Conservation (phyloP, 2,797 vertebrate species). For the Sebastes trivittatus region DNA sequence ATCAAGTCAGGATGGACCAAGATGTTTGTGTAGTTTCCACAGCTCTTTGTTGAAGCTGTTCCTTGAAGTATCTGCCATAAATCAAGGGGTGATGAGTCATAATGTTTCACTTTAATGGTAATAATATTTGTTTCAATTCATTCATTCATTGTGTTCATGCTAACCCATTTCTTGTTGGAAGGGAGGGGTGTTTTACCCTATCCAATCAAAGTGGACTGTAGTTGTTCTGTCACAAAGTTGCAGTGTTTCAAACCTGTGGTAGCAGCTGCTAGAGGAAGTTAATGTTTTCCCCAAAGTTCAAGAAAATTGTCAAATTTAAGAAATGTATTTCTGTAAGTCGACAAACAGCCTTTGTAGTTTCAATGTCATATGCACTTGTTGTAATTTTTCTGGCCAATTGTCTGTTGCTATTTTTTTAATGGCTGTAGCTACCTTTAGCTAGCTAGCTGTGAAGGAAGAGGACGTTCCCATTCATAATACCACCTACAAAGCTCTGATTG, state of each 20-base stretch:
- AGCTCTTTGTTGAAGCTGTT: neutral
- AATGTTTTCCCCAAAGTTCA: neutral
- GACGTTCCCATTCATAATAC: neutral
- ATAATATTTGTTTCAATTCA: neutral
- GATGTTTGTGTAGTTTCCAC: neutral
- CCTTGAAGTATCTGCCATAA: neutral
- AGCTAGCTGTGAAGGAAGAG: neutral
- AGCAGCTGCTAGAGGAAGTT: neutral
- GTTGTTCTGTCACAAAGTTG: neutral
- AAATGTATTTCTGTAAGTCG: neutral
- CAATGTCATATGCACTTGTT: neutral
- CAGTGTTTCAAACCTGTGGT: neutral
- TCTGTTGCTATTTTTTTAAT: neutral
- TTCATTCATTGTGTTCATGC: neutral
- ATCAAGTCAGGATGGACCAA: neutral
- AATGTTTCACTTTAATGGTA: neutral
- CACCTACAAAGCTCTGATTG: neutral
- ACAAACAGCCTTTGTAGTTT: neutral
- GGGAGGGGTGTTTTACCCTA: rapidly evolving
- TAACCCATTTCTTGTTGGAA: neutral
- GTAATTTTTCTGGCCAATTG: neutral
- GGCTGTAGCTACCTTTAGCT: neutral
- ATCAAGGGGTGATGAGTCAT: neutral
- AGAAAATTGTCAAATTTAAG: neutral
- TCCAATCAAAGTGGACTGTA: neutral